Evolutionary conservation across 2,797 vertebrate genomes (phyloP).

Genomic region (Gymnothorax reevesii): DNA sequence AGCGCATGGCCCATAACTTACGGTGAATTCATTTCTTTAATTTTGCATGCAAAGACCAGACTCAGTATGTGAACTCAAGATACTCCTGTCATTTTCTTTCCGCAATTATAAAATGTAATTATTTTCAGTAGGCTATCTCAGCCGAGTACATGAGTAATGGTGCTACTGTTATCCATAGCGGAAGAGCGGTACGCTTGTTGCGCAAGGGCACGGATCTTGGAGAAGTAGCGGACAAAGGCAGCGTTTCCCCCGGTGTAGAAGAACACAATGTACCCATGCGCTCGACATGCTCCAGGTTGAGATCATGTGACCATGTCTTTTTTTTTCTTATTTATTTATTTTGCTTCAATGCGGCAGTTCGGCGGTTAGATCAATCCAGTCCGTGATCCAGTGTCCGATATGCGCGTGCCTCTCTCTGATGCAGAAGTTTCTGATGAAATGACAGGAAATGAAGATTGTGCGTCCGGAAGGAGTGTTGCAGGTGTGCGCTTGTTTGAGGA

Average conservation of each 20-base stretch:
- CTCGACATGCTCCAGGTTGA: not conserved
- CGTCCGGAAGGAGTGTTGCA: not conserved
- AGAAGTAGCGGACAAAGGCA: not conserved
- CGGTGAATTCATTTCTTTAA: not conserved
- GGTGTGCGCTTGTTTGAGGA: not conserved
- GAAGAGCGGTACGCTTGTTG: not conserved
- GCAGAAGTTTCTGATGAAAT: not conserved
- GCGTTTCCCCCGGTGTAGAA: not conserved
- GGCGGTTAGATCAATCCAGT: not conserved
- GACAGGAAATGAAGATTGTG: not conserved
- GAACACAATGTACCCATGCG: not conserved
- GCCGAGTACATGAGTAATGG: not conserved
- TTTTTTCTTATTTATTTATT: not conserved
- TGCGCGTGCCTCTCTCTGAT: not conserved
- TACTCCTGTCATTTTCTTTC: too few species aligned
- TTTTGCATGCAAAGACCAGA: not conserved
- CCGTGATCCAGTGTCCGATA: not conserved
- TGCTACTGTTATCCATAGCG: not conserved
- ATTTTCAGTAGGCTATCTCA: too few species aligned
- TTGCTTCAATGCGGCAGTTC: constrained; percentile 17
- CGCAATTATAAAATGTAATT: too few species aligned
- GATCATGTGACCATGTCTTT: not conserved
- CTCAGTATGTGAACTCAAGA: not conserved
- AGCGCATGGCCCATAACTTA: too few species aligned
- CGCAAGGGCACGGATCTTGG: not conserved